phyloP scores from a whole-genome alignment of 2,797 vertebrate species.

The Sebastes steindachneri region DNA sequence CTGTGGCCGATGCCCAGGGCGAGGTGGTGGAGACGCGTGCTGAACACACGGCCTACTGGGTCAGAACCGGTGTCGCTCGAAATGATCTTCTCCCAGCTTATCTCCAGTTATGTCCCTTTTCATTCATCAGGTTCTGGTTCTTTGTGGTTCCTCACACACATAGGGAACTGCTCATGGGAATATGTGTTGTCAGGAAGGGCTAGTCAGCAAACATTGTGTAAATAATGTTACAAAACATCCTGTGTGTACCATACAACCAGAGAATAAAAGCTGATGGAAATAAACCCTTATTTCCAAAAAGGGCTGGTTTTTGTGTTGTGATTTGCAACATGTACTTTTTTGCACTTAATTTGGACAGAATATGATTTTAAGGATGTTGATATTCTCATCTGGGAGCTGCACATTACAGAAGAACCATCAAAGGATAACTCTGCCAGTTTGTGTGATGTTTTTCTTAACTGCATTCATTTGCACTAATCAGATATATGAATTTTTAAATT shows the following conservation, averaged over 20 bases:
- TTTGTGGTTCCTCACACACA: constrained; percentile 14
- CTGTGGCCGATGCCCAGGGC: background rate
- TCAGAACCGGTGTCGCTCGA: constrained; percentile 6
- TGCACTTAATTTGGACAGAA: background rate
- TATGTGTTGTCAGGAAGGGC: background rate
- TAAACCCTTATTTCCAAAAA: no score
- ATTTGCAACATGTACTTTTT: background rate
- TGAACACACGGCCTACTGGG: background rate
- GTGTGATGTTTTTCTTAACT: constrained; percentile 10
- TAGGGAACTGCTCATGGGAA: background rate
- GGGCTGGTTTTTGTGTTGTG: background rate
- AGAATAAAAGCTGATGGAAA: background rate
- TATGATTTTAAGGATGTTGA: background rate
- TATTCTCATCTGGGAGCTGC: background rate
- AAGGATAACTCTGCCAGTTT: background rate
- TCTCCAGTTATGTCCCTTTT: background rate
- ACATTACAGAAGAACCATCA: background rate
- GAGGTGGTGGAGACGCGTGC: background rate
- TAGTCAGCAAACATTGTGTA: background rate
- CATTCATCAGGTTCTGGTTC: background rate
- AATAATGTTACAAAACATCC: background rate
- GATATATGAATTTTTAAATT: background rate
- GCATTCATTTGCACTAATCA: constrained; percentile 24
- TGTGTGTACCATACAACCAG: background rate
- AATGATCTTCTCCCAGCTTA: constrained; percentile 7